Conservation (phyloP, 2,113 vertebrate genomes). For the Aplodontia rufa region DNA sequence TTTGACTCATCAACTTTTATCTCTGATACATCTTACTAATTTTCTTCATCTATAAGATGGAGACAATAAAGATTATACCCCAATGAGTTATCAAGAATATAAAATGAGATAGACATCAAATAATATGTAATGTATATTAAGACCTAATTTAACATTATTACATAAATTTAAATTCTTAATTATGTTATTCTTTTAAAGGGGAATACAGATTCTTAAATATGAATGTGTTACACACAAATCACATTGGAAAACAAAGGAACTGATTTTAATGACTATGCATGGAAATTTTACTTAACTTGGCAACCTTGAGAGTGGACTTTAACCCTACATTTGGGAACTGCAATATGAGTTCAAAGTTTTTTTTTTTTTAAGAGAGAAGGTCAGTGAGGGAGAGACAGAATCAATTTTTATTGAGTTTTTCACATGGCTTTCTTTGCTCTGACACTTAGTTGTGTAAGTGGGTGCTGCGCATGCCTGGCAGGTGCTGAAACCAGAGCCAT, state of each 20-base stretch:
- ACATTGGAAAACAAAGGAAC: neutral
- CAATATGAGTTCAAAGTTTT: neutral
- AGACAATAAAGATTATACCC: neutral
- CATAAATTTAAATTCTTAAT: neutral
- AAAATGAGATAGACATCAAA: neutral
- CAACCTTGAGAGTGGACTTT: neutral
- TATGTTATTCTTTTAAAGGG: neutral
- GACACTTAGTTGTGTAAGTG: no score
- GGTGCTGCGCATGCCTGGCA: no score
- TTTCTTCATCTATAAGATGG: neutral
- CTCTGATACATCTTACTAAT: neutral
- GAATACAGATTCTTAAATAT: neutral
- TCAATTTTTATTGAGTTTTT: no score
- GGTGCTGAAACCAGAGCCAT: no score
- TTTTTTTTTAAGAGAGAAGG: no score
- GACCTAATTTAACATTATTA: neutral
- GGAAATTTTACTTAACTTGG: neutral
- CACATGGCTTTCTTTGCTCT: no score
- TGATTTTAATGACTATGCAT: neutral
- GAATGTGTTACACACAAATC: neutral
- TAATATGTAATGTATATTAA: neutral
- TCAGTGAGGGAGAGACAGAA: no score
- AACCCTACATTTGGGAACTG: neutral
- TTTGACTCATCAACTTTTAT: neutral
- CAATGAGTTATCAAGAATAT: neutral